Percentiles rank a stretch among this genome's conserved stretches.
Conservation (phyloP, 2,113 vertebrate species). For the Percopsis transmontana region DNA sequence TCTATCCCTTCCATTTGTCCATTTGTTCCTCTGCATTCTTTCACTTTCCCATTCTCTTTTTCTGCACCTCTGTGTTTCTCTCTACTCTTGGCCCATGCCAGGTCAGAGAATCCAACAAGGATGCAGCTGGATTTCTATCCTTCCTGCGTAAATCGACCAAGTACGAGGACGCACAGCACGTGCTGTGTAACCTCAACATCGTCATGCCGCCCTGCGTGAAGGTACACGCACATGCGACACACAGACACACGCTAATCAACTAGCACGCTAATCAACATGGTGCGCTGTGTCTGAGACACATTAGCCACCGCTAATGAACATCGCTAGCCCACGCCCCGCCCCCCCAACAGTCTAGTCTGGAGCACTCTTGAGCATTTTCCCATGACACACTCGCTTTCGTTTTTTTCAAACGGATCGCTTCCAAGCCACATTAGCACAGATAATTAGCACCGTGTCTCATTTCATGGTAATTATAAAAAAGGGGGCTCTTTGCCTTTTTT, state of each 20-base stretch:
- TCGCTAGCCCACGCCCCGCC: no score
- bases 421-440: not conserved
- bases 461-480: not conserved
- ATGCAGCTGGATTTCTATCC: constrained; percentile 88
- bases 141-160: constrained; percentile 96
- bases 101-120: constrained; percentile 94
- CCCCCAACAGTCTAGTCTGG: no score
- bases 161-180: constrained; percentile 91
- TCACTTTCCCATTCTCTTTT: not conserved
- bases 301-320: no score
- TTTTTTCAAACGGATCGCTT: not conserved
- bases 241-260: no score
- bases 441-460: not conserved
- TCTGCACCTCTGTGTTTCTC: constrained; percentile 6
- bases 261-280: no score
- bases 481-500: not conserved
- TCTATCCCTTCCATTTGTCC: not conserved
- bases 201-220: constrained; percentile 92
- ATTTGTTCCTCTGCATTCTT: constrained; percentile 7
- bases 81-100: constrained; percentile 50
- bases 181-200: constrained; percentile 95
- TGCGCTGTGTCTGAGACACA: no score
- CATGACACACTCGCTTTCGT: no score
- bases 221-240: constrained; percentile 69
- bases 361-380: no score